Evolutionary conservation across 2,113 vertebrate genomes (phyloP).

Genomic region (Baryphthengus martii): DNA sequence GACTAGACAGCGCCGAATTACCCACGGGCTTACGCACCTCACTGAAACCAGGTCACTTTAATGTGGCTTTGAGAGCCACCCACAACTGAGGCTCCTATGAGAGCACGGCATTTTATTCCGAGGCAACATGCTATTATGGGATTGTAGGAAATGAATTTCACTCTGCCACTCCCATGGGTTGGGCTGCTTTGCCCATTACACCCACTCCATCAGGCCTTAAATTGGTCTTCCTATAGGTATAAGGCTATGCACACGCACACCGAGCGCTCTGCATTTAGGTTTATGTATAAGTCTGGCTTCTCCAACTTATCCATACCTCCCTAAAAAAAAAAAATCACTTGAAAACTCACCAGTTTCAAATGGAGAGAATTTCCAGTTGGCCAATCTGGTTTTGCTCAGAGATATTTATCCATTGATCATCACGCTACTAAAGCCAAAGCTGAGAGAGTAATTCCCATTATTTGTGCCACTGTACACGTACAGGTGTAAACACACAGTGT

Average conservation of each 20-base stretch:
- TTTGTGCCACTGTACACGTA: neutral
- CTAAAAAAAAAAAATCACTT: neutral
- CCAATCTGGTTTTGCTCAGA: neutral
- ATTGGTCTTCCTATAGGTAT: neutral
- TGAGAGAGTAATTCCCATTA: neutral
- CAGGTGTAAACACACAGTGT: neutral
- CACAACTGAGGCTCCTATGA: conserved; percentile 7
- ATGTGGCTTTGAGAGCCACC: conserved; percentile 37
- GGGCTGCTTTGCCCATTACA: neutral
- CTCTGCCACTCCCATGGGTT: conserved; percentile 36
- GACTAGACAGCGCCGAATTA: conserved; percentile 1
- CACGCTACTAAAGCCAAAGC: neutral
- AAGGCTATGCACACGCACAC: neutral
- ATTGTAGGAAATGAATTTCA: conserved; percentile 47
- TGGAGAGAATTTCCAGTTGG: neutral
- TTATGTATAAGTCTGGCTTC: neutral
- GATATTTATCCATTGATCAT: neutral
- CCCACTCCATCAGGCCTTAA: neutral
- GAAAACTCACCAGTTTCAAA: neutral
- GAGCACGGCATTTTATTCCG: neutral
- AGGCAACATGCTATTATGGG: conserved; percentile 21
- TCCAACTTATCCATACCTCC: neutral
- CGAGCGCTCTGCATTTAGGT: neutral
- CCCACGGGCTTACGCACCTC: neutral
- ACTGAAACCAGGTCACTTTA: conserved; percentile 55